Percentiles rank a stretch among this genome's conserved stretches.
Conservation (phyloP, 2,113 vertebrate species). For the Lathamus discolor region DNA sequence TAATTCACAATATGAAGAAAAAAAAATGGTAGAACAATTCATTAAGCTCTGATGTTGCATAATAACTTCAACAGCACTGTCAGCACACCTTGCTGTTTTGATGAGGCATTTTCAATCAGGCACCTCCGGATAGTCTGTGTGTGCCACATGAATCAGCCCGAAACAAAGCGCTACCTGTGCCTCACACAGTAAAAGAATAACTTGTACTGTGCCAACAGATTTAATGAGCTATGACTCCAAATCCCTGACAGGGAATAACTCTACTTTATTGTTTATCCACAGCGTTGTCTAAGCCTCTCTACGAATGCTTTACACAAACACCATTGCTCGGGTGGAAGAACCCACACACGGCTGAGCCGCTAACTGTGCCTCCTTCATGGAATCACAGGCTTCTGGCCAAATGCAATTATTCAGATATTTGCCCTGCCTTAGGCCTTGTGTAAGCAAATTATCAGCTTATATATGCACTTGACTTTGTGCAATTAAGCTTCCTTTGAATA, state of each 20-base stretch:
- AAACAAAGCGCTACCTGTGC: background rate
- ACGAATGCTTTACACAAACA: background rate
- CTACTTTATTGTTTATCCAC: conserved; percentile 33
- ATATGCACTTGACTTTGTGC: background rate
- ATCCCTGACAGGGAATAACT: conserved; percentile 15
- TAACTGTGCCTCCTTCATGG: background rate
- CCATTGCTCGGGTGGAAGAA: background rate
- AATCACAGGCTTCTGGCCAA: conserved; percentile 2
- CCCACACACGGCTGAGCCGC: background rate
- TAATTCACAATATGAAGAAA: background rate
- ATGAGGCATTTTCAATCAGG: background rate
- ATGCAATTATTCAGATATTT: conserved; percentile 21
- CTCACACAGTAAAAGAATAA: background rate
- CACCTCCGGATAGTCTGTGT: background rate
- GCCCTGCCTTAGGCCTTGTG: background rate
- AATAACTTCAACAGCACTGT: background rate
- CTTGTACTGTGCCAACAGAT: conserved; percentile 12
- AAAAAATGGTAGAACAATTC: background rate
- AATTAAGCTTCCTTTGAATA: conserved; percentile 20
- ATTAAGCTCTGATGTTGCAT: background rate
- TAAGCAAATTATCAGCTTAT: conserved; percentile 38
- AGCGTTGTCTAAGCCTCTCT: background rate
- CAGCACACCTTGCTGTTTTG: background rate
- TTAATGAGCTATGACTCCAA: conserved; percentile 56
- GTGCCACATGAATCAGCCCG: background rate